A percentile compares a stretch with the other conserved stretches of the same genome.
These are phyloP conservation scores for Epinephelus lanceolatus DNA, from an alignment of 2,113 vertebrate genomes.

Conservation along the genomic window DNA sequence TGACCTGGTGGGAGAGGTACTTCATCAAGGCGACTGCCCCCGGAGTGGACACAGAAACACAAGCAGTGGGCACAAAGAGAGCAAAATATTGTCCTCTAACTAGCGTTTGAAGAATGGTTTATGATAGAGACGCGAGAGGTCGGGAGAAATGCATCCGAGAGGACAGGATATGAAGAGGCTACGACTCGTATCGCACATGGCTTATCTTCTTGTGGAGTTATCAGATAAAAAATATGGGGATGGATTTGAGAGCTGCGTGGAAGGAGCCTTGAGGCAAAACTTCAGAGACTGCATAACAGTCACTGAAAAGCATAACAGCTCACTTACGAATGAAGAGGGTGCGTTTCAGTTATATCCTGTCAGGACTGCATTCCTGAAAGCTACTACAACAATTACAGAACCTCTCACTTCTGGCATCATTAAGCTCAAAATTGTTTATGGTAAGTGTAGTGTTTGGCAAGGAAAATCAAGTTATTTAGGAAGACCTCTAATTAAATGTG, in stretches of 20 bases:
- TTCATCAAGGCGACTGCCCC: constrained; percentile 79
- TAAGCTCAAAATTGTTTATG: constrained; percentile 23
- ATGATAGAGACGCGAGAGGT: constrained; percentile 59
- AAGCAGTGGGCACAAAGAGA: constrained; percentile 53
- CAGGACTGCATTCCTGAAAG: constrained; percentile 21
- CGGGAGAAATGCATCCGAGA: constrained; percentile 33
- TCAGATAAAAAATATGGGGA: constrained; percentile 47
- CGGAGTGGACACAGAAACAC: constrained; percentile 73
- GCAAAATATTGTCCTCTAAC: constrained; percentile 66
- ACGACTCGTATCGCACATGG: constrained; percentile 31
- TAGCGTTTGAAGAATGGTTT: constrained; percentile 18
- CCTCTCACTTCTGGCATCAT: constrained; percentile 14
- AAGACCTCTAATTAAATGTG: constrained; percentile 25
- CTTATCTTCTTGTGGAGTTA: constrained; percentile 58
- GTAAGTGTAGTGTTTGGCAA: not conserved
- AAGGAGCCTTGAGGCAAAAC: constrained; percentile 37
- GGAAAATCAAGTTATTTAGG: not conserved
- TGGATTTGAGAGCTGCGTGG: constrained; percentile 42
- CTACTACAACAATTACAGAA: constrained; percentile 22
- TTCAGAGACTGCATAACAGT: constrained; percentile 36
- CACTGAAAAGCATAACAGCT: constrained; percentile 40
- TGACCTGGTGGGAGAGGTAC: constrained; percentile 82
- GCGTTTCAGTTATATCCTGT: constrained; percentile 13
- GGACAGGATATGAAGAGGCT: constrained; percentile 64
- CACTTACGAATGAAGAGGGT: constrained; percentile 36